These are phyloP conservation scores for Sarcophaga peregrina DNA, from an alignment of 1,140 invertebrate species.

Conservation along the genomic window DNA sequence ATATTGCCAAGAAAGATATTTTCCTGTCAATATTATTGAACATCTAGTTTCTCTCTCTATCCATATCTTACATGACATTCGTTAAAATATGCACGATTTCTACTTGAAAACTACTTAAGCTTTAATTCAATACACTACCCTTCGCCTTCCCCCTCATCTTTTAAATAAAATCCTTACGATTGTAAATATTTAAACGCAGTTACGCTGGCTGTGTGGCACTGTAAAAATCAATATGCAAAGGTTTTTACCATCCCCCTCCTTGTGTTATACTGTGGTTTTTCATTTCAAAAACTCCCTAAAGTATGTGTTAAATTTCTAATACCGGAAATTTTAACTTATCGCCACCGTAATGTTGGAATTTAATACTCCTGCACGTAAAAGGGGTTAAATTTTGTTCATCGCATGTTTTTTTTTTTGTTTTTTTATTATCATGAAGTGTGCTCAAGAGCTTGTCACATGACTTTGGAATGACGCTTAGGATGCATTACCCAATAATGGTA, in stretches of 20 bases:
- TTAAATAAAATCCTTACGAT: background rate
- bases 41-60: background rate
- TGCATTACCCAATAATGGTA: too few relatives aligned
- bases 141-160: too few relatives aligned
- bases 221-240: background rate
- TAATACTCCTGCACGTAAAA: background rate
- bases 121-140: background rate
- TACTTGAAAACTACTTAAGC: constrained; percentile 10
- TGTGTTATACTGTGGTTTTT: background rate
- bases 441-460: too few relatives aligned
- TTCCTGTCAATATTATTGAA: background rate
- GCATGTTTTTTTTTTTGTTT: too few relatives aligned
- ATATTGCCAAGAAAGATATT: background rate
- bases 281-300: background rate
- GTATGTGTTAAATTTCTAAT: background rate
- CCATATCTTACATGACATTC: background rate
- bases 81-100: background rate
- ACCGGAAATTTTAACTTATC: background rate
- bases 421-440: too few relatives aligned
- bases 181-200: background rate
- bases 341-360: background rate
- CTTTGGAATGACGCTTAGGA: too few relatives aligned
- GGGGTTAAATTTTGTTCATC: background rate
- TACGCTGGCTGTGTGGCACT: background rate
- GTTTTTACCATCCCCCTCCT: background rate